Percentiles rank a stretch among this genome's conserved stretches.
Conservation (phyloP, 2,888 invertebrate genomes). For the Zelleria hepariella region DNA sequence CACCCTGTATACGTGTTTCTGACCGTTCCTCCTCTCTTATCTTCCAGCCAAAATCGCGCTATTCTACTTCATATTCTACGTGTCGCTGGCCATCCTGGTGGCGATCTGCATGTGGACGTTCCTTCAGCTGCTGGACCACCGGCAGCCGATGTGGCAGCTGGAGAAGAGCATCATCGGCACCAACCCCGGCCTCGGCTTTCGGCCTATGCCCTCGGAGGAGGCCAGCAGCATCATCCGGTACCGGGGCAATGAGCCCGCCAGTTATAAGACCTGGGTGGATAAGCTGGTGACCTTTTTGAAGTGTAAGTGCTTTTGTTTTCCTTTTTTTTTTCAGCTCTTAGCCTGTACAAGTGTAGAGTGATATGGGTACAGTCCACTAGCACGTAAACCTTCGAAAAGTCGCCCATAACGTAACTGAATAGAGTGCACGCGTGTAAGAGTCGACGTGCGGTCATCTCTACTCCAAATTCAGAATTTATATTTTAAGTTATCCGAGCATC, state of each 20-base stretch:
- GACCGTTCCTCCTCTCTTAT: no score
- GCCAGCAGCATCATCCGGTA: slow-evolving; percentile 98
- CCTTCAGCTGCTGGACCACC: slow-evolving; percentile 89
- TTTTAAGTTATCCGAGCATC: no score
- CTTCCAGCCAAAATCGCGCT: slow-evolving; percentile 89
- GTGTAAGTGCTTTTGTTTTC: slow-evolving; percentile 66
- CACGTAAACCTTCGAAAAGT: no score
- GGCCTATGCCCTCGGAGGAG: slow-evolving; percentile 90
- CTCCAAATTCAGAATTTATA: no score
- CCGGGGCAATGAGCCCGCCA: slow-evolving; percentile 82
- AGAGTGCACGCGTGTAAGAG: no score
- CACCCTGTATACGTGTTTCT: no score
- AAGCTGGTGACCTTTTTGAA: slow-evolving; percentile 82
- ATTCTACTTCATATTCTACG: slow-evolving; percentile 97
- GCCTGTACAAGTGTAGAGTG: no score
- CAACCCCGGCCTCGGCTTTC: slow-evolving; percentile 96
- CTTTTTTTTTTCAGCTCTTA: no score
- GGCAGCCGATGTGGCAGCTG: slow-evolving; percentile 91
- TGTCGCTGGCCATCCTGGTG: slow-evolving; percentile 91
- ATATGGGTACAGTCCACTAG: no score
- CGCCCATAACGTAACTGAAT: no score
- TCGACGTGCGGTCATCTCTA: no score
- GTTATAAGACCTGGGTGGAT: slow-evolving; percentile 84
- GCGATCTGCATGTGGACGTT: slow-evolving; percentile 96
- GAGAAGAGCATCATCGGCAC: slow-evolving; percentile 91